These are phyloP conservation scores for Cheilosia vulpina DNA, from an alignment of 2,888 invertebrate genomes.

Conservation along the genomic window DNA sequence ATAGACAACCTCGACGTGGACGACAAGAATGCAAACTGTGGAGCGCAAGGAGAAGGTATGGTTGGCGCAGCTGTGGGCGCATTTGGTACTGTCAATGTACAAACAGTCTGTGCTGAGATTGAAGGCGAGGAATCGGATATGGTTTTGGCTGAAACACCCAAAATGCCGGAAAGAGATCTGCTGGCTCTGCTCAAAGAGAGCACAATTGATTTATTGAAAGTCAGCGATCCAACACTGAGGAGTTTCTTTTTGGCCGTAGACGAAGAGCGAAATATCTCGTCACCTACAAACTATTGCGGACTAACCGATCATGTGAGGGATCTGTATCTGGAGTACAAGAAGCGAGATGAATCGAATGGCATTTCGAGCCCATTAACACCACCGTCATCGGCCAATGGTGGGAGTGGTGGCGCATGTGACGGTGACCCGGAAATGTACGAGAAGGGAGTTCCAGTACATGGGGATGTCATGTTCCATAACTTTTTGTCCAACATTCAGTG, in stretches of 20 bases:
- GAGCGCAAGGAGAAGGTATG: constrained; percentile 78
- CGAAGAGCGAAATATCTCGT: constrained; percentile 84
- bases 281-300: constrained; percentile 81
- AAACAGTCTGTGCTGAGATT: constrained; percentile 90
- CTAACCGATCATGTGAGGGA: constrained; percentile 86
- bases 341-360: constrained; percentile 82
- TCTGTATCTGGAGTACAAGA: constrained; percentile 86
- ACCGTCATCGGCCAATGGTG: constrained; percentile 75
- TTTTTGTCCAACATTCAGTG: constrained; percentile 89
- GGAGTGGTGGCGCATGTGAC: constrained; percentile 58
- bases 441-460: constrained; percentile 90
- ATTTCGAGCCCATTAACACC: constrained; percentile 77
- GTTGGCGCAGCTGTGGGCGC: constrained; percentile 77
- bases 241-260: constrained; percentile 86
- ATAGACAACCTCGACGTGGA: constrained; percentile 86
- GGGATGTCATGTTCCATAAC: constrained; percentile 92
- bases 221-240: constrained; percentile 84
- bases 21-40: constrained; percentile 85
- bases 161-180: constrained; percentile 88
- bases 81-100: constrained; percentile 85
- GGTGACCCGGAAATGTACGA: constrained; percentile 89
- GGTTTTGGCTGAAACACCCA: constrained; percentile 90
- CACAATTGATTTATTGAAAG: constrained; percentile 80
- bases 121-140: constrained; percentile 92
- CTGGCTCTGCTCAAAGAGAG: constrained; percentile 89